A percentile compares a stretch with the other conserved stretches of the same genome.
Evolutionary conservation across 2,113 vertebrate species (phyloP).

Genomic region (Oreochromis aureus): DNA sequence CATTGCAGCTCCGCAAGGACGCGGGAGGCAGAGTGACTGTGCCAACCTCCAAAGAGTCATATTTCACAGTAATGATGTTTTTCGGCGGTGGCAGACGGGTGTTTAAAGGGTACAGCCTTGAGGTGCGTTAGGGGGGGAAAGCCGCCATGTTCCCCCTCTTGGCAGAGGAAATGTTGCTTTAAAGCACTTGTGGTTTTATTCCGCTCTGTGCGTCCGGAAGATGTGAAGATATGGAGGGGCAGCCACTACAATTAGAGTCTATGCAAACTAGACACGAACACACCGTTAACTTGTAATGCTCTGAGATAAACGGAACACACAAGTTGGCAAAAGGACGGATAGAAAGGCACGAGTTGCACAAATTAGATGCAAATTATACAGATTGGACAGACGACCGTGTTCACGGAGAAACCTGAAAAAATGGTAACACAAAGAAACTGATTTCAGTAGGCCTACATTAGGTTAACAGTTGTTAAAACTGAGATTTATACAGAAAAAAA

Average conservation of each 20-base stretch:
- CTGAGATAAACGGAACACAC: neutral
- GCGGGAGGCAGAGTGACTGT: conserved; percentile 14
- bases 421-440: neutral
- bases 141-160: conserved; percentile 35
- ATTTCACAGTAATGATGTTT: conserved; percentile 38
- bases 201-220: neutral
- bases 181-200: neutral
- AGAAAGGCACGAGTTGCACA: conserved; percentile 26
- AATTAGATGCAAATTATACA: neutral
- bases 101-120: neutral
- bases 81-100: neutral
- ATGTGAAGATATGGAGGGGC: neutral
- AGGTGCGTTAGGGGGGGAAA: neutral
- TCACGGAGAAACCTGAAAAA: neutral
- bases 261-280: neutral
- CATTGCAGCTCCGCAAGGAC: conserved; percentile 75
- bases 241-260: neutral
- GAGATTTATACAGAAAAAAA: neutral
- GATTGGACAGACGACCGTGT: neutral
- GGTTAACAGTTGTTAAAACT: neutral
- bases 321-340: neutral
- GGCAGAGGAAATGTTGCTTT: neutral
- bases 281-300: neutral
- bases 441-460: neutral
- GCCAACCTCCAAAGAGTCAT: conserved; percentile 37